Conservation (phyloP, 1,140 invertebrate genomes). For the Oedothorax gibbosus region DNA sequence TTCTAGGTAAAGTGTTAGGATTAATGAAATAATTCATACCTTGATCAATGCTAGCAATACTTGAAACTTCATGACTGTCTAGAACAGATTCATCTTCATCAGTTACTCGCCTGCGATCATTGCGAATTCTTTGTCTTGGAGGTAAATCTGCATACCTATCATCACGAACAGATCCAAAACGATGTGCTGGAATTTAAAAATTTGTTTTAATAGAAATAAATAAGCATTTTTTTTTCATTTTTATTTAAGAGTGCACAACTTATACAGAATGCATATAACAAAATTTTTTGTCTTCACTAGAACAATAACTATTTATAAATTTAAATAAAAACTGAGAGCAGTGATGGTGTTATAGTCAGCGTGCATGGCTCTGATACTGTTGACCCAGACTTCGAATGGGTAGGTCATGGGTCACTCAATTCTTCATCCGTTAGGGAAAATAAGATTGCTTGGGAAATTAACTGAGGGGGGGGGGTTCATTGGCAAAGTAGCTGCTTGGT, state of each 20-base stretch:
- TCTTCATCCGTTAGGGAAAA: too few species aligned
- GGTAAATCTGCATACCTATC: slow-evolving; percentile 70
- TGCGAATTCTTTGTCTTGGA: slow-evolving; percentile 73
- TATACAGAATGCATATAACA: too few species aligned
- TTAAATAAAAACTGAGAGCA: not conserved
- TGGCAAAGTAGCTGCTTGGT: too few species aligned
- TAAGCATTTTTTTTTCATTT: not conserved
- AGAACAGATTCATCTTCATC: slow-evolving; percentile 84
- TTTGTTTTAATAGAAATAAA: not conserved
- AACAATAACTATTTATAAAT: not conserved
- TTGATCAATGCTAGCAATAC: slow-evolving; percentile 77
- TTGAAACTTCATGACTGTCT: slow-evolving; percentile 82
- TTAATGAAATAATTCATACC: slow-evolving; percentile 70
- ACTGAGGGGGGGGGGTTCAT: too few species aligned
- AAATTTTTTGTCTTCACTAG: too few species aligned
- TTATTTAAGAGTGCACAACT: too few species aligned
- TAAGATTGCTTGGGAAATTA: too few species aligned
- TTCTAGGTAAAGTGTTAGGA: not conserved
- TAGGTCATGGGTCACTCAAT: too few species aligned
- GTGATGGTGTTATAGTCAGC: not conserved
- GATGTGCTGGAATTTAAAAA: slow-evolving; percentile 38
- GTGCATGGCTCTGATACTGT: too few species aligned
- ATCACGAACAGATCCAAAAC: slow-evolving; percentile 16
- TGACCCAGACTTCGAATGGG: too few species aligned
- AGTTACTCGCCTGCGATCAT: slow-evolving; percentile 77